phyloP scores from a whole-genome alignment of 1,140 invertebrate species.

The Lepidurus packardi region DNA sequence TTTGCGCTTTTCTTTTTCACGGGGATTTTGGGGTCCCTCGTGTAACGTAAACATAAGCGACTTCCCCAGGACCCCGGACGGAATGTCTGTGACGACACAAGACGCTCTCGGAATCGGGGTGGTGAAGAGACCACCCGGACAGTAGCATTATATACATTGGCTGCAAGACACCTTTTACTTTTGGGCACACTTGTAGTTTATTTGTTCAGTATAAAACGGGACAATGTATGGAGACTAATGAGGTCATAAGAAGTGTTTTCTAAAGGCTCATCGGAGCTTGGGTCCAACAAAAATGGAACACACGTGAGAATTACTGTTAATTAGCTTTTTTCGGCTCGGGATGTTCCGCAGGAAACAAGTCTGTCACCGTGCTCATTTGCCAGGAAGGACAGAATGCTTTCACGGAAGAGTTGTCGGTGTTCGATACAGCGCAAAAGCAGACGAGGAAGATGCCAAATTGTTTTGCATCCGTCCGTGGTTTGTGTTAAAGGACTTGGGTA shows the following conservation, averaged over 20 bases:
- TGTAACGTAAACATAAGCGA: neutral
- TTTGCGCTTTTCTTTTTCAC: constrained; percentile 1
- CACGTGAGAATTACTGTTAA: constrained; percentile 15
- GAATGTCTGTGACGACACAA: constrained; percentile 3
- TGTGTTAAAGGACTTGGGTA: constrained; percentile 6
- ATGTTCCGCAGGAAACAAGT: neutral
- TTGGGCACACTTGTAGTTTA: constrained; percentile 9
- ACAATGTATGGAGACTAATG: constrained; percentile 22
- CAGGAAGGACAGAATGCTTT: neutral
- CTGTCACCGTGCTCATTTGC: constrained; percentile 12
- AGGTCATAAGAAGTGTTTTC: neutral
- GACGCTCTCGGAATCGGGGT: constrained; percentile 8
- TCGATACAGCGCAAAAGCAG: constrained; percentile 10
- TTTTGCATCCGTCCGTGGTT: constrained; percentile 9
- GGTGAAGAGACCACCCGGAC: neutral
- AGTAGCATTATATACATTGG: constrained; percentile 10
- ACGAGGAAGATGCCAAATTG: neutral
- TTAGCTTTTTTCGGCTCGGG: neutral
- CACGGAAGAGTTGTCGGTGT: neutral
- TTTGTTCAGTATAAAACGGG: constrained; percentile 14
- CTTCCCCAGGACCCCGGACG: neutral
- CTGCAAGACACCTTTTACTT: constrained; percentile 22
- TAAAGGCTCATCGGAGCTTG: neutral
- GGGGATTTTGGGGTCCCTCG: neutral
- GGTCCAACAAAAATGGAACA: constrained; percentile 8